A percentile compares a stretch with the other conserved stretches of the same genome.
phyloP scores from a whole-genome alignment of 2,888 invertebrate species.

The Leptinotarsa haldemani region DNA sequence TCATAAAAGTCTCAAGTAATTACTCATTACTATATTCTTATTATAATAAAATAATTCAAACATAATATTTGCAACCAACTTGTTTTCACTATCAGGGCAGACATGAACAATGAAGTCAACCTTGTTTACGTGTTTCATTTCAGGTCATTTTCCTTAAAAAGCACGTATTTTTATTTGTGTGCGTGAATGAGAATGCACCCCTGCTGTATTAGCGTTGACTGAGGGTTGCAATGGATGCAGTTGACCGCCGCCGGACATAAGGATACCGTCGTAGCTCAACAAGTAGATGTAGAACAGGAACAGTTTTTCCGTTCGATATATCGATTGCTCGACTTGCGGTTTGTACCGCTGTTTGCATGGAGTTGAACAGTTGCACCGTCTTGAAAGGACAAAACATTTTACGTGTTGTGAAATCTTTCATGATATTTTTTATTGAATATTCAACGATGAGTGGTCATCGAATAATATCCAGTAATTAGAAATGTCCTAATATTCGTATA shows the following conservation, averaged over 20 bases:
- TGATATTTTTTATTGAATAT: not conserved
- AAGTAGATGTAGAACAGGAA: conserved; percentile 64
- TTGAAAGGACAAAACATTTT: too few relatives aligned
- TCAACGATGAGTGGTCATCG: not conserved
- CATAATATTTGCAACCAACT: not conserved
- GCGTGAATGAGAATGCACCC: conserved; percentile 61
- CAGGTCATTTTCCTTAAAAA: conserved; percentile 37
- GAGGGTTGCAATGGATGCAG: conserved; percentile 52
- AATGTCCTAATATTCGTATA: too few relatives aligned
- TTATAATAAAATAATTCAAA: too few relatives aligned
- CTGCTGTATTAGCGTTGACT: conserved; percentile 52
- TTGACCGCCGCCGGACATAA: conserved; percentile 49
- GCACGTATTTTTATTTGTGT: conserved; percentile 47
- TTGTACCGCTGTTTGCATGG: conserved; percentile 29
- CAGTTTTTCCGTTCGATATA: conserved; percentile 65
- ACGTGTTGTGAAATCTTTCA: not conserved
- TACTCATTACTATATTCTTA: too few relatives aligned
- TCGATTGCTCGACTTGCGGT: conserved; percentile 58
- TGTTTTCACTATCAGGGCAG: not conserved
- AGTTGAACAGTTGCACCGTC: conserved; percentile 23
- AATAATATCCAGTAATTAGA: too few relatives aligned
- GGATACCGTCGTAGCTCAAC: conserved; percentile 58
- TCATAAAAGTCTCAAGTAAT: too few relatives aligned
- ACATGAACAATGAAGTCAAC: not conserved
- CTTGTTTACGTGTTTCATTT: conserved; percentile 47